Evolutionary conservation across 2,888 invertebrate species (phyloP).

Genomic region (Melitaea athalia): DNA sequence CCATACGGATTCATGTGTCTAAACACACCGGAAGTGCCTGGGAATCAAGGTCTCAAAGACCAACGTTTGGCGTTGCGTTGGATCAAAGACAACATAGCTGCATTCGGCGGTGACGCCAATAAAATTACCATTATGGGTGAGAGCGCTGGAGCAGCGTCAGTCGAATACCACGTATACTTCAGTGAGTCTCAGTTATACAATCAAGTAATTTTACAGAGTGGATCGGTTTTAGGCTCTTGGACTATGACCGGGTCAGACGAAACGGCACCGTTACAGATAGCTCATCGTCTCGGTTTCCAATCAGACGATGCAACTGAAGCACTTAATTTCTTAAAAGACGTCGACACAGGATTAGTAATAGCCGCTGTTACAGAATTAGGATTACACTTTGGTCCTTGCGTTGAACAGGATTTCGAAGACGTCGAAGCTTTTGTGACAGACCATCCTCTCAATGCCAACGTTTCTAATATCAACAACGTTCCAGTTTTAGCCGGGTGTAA

Average conservation of each 20-base stretch:
- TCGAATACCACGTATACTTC: constrained; percentile 58
- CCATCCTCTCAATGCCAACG: constrained; percentile 47
- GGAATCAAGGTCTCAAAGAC: constrained; percentile 67
- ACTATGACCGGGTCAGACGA: constrained; percentile 40
- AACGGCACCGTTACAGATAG: constrained; percentile 43
- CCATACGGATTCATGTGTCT: constrained; percentile 68
- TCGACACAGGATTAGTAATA: constrained; percentile 34
- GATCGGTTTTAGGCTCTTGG: constrained; percentile 48
- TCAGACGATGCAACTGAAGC: constrained; percentile 46
- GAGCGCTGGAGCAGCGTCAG: constrained; percentile 59
- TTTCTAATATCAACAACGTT: constrained; percentile 52
- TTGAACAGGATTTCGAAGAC: constrained; percentile 40
- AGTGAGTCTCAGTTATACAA: constrained; percentile 52
- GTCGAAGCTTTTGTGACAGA: constrained; percentile 47
- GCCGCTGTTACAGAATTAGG: constrained; percentile 37
- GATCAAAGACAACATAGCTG: constrained; percentile 56
- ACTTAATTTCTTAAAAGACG: constrained; percentile 42
- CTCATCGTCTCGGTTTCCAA: constrained; percentile 46
- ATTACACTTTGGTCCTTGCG: constrained; percentile 34
- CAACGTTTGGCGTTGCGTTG: constrained; percentile 57
- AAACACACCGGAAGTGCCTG: constrained; percentile 56
- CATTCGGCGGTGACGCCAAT: constrained; percentile 57
- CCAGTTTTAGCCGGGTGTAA: constrained; percentile 59
- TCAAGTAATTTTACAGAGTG: constrained; percentile 60
- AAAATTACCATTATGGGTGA: constrained; percentile 61